Conservation (phyloP, 2,113 vertebrate genomes). For the Pao palembangensis region DNA sequence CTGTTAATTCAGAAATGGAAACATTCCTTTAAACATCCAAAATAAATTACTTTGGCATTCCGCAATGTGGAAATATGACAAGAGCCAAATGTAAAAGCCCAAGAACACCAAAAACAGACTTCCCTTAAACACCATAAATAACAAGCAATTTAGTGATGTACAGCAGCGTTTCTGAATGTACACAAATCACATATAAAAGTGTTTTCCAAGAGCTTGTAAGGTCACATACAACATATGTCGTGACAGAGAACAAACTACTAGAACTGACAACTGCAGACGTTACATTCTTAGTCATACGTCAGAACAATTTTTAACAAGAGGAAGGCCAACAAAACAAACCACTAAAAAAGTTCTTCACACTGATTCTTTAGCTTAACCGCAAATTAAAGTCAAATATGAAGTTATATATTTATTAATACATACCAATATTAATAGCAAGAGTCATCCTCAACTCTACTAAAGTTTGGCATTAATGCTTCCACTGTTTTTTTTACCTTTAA, state of each 20-base stretch:
- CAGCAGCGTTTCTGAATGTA: conserved; percentile 7
- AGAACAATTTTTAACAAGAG: no score
- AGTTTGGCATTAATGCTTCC: conserved; percentile 1
- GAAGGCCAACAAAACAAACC: no score
- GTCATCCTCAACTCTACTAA: neutral
- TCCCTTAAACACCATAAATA: conserved; percentile 60
- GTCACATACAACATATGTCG: conserved; percentile 9
- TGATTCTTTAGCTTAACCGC: conserved; percentile 21
- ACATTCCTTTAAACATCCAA: conserved; percentile 47
- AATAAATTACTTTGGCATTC: conserved; percentile 53
- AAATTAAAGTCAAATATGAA: conserved; percentile 16
- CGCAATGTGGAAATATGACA: conserved; percentile 27
- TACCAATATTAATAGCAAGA: neutral
- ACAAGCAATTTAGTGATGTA: conserved; percentile 19
- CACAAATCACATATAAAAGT: conserved; percentile 38
- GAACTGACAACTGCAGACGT: conserved; percentile 10
- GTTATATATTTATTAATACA: conserved; percentile 8
- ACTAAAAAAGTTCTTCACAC: conserved; percentile 20
- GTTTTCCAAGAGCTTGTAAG: conserved; percentile 8
- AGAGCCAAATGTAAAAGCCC: conserved; percentile 28
- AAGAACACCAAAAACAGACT: conserved; percentile 35
- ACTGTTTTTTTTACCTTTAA: conserved; percentile 2
- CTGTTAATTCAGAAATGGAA: conserved; percentile 36
- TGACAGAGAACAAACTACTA: conserved; percentile 6
- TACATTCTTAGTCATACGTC: conserved; percentile 47